phyloP scores from a whole-genome alignment of 2,888 invertebrate genomes.

The Idaea dimidiata region DNA sequence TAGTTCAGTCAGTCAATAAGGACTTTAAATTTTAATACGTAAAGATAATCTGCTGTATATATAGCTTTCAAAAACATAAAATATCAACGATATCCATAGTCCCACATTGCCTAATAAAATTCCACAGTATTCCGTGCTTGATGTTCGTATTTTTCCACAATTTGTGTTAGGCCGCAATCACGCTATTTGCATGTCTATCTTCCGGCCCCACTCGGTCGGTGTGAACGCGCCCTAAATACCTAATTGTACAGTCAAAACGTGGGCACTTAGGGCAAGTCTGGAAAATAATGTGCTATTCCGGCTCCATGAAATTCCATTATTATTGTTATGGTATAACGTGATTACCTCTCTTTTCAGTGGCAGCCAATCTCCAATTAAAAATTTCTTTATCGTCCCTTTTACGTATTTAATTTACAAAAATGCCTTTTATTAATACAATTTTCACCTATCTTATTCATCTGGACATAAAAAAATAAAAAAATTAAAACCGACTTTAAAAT shows the following conservation, averaged over 20 bases:
- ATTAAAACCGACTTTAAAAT: too few species aligned
- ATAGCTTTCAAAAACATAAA: not conserved
- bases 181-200: conserved; percentile 60
- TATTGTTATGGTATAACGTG: not conserved
- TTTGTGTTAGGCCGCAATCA: conserved; percentile 48
- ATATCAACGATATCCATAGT: conserved; percentile 14
- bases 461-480: too few species aligned
- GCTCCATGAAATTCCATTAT: conserved; percentile 29
- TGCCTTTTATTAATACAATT: not conserved
- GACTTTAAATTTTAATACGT: too few species aligned
- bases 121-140: conserved; percentile 21
- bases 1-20: too few species aligned
- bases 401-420: not conserved
- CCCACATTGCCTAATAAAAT: conserved; percentile 19
- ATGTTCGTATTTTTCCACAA: conserved; percentile 25
- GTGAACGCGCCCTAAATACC: conserved; percentile 21
- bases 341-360: conserved; percentile 5
- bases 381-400: not conserved
- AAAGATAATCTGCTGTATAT: not conserved
- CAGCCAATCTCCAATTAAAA: not conserved
- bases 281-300: conserved; percentile 21
- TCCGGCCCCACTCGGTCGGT: conserved; percentile 32
- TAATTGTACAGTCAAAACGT: conserved; percentile 15
- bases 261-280: not conserved
- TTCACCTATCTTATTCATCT: too few species aligned